A percentile compares a stretch with the other conserved stretches of the same genome.
phyloP scores from a whole-genome alignment of 2,888 invertebrate genomes.

The Glyphotaelius pellucidus region DNA sequence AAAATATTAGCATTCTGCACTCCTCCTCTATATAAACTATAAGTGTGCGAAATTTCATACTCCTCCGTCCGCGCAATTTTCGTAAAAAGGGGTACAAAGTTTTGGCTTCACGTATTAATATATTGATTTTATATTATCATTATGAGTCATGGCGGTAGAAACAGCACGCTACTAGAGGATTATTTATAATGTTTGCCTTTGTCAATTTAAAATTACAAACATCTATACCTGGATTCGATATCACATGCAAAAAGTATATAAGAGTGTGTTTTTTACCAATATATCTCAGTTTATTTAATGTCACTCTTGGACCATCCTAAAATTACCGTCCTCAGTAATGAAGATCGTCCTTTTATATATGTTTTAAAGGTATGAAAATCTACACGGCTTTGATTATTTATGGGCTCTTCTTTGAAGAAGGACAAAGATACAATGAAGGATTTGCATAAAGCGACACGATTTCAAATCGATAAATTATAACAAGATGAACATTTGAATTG shows the following conservation, averaged over 20 bases:
- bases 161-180: neutral
- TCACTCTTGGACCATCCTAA: neutral
- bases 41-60: too few relatives aligned
- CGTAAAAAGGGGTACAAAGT: too few relatives aligned
- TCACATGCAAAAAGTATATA: neutral
- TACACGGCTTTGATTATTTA: slow-evolving; percentile 22
- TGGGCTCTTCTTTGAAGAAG: slow-evolving; percentile 11
- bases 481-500: slow-evolving; percentile 22
- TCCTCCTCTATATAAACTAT: too few relatives aligned
- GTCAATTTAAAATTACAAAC: neutral
- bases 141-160: neutral
- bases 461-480: slow-evolving; percentile 39
- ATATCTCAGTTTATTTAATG: neutral
- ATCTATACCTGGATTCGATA: neutral
- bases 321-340: neutral
- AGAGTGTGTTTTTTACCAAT: neutral
- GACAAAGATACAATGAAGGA: slow-evolving; percentile 39
- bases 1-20: too few relatives aligned
- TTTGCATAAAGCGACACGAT: slow-evolving; percentile 43
- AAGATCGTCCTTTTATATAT: neutral
- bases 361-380: neutral
- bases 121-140: neutral
- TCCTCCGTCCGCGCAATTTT: too few relatives aligned
- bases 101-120: too few relatives aligned
- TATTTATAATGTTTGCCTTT: neutral